phyloP scores from a whole-genome alignment of 2,113 vertebrate genomes.

The Rostratula benghalensis region DNA sequence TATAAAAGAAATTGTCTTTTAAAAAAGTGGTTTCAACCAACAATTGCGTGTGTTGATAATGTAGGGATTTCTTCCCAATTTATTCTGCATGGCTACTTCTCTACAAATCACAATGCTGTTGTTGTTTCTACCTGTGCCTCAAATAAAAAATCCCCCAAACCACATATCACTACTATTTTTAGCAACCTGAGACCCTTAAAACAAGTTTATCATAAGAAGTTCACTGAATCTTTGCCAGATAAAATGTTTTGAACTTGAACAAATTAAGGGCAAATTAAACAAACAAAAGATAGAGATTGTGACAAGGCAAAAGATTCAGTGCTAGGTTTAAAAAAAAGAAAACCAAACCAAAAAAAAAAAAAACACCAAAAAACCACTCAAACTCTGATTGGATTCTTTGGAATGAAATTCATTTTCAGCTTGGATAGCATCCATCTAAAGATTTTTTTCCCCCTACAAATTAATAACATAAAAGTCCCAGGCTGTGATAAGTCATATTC shows the following conservation, averaged over 20 bases:
- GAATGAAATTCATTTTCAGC: constrained; percentile 81
- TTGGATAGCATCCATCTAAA: constrained; percentile 80
- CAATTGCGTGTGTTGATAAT: constrained; percentile 41
- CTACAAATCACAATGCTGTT: background rate
- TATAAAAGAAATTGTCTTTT: background rate
- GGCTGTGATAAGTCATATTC: constrained; percentile 76
- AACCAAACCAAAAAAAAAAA: too few species aligned
- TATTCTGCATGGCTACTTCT: background rate
- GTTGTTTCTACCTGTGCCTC: background rate
- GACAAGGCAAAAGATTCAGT: constrained; percentile 53
- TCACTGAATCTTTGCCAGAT: background rate
- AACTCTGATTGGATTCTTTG: background rate
- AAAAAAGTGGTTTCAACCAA: constrained; percentile 21
- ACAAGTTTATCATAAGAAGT: background rate
- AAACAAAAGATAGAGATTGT: constrained; percentile 19
- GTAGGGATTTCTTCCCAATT: constrained; percentile 43
- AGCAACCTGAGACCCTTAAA: constrained; percentile 1
- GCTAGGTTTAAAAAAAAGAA: background rate
- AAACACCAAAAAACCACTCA: too few species aligned
- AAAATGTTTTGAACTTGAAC: constrained; percentile 11
- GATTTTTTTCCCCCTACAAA: constrained; percentile 77
- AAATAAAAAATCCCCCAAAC: background rate
- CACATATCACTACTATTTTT: background rate
- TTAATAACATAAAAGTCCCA: constrained; percentile 81
- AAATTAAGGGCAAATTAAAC: constrained; percentile 52